Percentiles rank a stretch among this genome's conserved stretches.
Evolutionary conservation across 2,113 vertebrate species (phyloP).

Genomic region (Pseudois nayaur): DNA sequence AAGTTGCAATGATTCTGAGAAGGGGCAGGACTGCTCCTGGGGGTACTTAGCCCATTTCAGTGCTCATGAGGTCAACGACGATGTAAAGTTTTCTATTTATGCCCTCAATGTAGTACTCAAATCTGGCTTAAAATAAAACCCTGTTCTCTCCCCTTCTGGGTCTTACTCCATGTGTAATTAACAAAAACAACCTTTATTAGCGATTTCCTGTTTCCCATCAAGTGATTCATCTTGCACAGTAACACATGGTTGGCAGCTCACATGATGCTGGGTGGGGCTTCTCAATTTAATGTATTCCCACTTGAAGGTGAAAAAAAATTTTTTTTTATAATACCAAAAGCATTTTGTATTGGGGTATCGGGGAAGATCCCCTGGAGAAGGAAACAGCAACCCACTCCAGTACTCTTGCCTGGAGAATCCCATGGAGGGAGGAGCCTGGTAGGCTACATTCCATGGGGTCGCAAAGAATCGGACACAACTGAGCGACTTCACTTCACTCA

Average conservation of each 20-base stretch:
- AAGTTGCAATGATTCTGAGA: constrained; percentile 14
- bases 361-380: no score
- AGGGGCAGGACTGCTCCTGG: not conserved
- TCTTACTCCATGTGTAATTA: not conserved
- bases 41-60: not conserved
- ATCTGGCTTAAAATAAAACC: constrained; percentile 12
- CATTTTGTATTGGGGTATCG: not conserved
- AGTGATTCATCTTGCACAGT: constrained; percentile 36
- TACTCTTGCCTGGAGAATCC: no score
- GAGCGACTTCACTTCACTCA: no score
- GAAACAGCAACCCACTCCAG: no score
- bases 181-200: not conserved
- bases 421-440: no score
- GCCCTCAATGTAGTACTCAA: not conserved
- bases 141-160: not conserved
- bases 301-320: not conserved
- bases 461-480: no score
- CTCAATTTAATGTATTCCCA: not conserved
- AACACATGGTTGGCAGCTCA: constrained; percentile 4
- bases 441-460: no score
- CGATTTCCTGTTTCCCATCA: constrained; percentile 46
- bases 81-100: not conserved
- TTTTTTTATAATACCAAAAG: not conserved
- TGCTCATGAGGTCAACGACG: not conserved
- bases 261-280: not conserved